phyloP scores from a whole-genome alignment of 2,113 vertebrate genomes.

The Martes martes region DNA sequence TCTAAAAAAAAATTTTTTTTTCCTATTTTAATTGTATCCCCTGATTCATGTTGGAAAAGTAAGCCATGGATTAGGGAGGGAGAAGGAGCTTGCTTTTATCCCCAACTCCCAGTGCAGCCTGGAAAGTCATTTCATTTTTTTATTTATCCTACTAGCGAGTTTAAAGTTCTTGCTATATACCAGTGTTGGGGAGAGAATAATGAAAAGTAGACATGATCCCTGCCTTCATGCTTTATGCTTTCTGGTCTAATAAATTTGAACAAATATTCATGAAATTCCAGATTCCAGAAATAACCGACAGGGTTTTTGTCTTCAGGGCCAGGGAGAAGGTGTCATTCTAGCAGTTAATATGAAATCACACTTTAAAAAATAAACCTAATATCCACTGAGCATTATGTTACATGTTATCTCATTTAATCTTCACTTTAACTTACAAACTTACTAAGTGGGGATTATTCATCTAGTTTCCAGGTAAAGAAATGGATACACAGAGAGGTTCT shows the following conservation, averaged over 20 bases:
- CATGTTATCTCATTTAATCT: neutral
- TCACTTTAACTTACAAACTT: neutral
- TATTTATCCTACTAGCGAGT: neutral
- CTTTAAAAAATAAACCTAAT: neutral
- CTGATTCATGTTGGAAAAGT: neutral
- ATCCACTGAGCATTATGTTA: neutral
- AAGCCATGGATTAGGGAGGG: neutral
- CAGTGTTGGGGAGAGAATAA: neutral
- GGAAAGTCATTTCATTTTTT: constrained; percentile 15
- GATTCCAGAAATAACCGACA: neutral
- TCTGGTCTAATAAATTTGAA: neutral
- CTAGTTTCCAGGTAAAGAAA: constrained; percentile 22
- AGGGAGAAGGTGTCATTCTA: neutral
- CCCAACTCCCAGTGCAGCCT: neutral
- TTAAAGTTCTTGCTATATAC: neutral
- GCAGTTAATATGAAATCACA: constrained; percentile 1
- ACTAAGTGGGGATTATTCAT: neutral
- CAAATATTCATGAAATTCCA: neutral
- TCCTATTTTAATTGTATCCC: neutral
- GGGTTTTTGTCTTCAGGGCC: neutral
- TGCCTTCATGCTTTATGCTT: neutral
- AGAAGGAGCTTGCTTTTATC: neutral
- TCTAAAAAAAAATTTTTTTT: neutral
- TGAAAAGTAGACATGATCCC: neutral
- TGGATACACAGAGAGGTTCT: neutral